phyloP scores from a whole-genome alignment of 2,113 vertebrate species.

The Aramus guarauna region DNA sequence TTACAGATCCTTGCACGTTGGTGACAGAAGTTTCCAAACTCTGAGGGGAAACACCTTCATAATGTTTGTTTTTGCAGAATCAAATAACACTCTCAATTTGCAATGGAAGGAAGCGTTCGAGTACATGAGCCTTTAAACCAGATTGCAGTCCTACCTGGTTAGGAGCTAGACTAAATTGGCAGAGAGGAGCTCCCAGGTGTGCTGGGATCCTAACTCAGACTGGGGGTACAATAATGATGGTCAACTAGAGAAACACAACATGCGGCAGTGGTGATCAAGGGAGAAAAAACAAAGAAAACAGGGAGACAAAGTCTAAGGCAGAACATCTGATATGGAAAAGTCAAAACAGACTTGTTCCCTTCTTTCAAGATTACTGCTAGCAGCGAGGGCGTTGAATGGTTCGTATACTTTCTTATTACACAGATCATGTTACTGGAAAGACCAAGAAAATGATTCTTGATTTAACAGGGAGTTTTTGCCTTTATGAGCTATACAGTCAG shows the following conservation, averaged over 20 bases:
- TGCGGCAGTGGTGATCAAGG: rapidly evolving
- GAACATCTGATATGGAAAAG: neutral
- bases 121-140: neutral
- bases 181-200: neutral
- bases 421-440: neutral
- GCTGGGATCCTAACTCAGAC: neutral
- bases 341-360: neutral
- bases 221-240: neutral
- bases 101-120: neutral
- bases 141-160: neutral
- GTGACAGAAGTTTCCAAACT: neutral
- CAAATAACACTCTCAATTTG: neutral
- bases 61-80: neutral
- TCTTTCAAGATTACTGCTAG: neutral
- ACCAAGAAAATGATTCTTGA: rapidly evolving
- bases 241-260: neutral
- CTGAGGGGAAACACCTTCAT: neutral
- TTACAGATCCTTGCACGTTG: neutral
- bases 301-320: neutral
- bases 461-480: neutral
- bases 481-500: neutral
- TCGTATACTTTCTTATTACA: neutral
- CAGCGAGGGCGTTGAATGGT: neutral
- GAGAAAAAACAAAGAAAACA: neutral
- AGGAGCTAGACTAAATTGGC: neutral